phyloP scores from a whole-genome alignment of 2,888 invertebrate genomes.

The Caenorhabditis sinica region DNA sequence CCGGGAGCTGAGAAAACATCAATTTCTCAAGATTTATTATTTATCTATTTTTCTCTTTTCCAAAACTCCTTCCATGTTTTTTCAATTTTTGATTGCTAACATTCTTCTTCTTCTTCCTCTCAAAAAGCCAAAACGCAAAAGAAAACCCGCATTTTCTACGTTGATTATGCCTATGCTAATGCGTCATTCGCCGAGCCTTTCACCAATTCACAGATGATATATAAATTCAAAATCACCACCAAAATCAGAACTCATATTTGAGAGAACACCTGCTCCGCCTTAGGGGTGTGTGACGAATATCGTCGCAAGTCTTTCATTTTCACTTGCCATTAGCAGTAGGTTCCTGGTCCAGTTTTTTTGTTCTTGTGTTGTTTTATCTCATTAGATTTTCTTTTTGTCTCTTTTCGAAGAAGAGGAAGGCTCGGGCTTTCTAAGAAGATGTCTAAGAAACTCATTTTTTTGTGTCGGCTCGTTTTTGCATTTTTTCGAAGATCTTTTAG shows the following conservation, averaged over 20 bases:
- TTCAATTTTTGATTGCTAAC: slow-evolving; percentile 13
- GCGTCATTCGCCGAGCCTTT: neutral
- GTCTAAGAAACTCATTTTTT: no score
- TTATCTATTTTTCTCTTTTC: neutral
- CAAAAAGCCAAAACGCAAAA: neutral
- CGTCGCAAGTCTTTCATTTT: neutral
- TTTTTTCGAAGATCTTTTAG: no score
- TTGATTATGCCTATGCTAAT: neutral
- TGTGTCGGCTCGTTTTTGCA: neutral
- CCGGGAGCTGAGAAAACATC: neutral
- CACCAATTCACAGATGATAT: slow-evolving; percentile 20
- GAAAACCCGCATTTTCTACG: slow-evolving; percentile 24
- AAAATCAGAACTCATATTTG: slow-evolving; percentile 7
- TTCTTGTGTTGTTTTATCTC: neutral
- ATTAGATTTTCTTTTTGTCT: neutral
- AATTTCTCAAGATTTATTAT: neutral
- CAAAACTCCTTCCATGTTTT: neutral
- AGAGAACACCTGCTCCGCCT: slow-evolving; percentile 21
- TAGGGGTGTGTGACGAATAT: slow-evolving; percentile 16
- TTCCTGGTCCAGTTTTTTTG: slow-evolving; percentile 20
- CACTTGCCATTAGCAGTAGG: neutral
- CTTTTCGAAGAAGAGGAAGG: no score
- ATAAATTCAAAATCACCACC: neutral
- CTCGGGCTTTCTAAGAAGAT: no score
- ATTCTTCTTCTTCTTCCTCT: neutral